These are phyloP conservation scores for Garrulus glandarius DNA, from an alignment of 2,797 vertebrate species.

Conservation along the genomic window DNA sequence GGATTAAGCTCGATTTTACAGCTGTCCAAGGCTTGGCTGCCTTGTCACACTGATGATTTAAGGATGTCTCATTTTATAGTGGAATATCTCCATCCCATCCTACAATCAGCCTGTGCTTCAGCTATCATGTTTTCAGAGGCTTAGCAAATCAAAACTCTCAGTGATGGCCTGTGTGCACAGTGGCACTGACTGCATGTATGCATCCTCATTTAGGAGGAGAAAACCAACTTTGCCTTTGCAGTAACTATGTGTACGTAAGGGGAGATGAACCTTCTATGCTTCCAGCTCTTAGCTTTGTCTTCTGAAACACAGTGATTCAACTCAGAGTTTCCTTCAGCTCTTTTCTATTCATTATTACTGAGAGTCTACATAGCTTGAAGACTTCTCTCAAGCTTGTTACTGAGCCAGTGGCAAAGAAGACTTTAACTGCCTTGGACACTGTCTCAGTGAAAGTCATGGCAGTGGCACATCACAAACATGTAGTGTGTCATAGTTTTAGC, in stretches of 20 bases:
- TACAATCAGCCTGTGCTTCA: conserved; percentile 4
- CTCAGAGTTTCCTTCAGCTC: neutral
- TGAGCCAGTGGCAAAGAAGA: neutral
- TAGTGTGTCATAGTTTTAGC: neutral
- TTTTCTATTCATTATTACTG: neutral
- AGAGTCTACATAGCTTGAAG: neutral
- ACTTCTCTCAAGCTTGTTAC: neutral
- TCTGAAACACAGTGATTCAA: neutral
- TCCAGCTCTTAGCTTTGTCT: neutral
- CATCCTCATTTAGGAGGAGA: neutral
- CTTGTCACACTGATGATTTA: neutral
- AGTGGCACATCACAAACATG: neutral
- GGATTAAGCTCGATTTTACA: neutral
- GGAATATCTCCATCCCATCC: neutral
- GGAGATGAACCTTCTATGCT: neutral
- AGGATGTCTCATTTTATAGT: neutral
- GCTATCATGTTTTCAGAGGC: neutral
- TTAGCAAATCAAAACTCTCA: neutral
- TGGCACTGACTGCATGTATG: neutral
- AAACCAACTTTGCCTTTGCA: neutral
- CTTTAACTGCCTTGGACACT: neutral
- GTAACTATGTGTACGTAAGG: neutral
- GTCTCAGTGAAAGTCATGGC: neutral
- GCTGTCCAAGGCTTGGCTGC: neutral
- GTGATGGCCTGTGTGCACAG: neutral